Base-by-base conservation (phyloP, 2,113 vertebrate species). In the Trichomycterus rosablanca region DNA sequence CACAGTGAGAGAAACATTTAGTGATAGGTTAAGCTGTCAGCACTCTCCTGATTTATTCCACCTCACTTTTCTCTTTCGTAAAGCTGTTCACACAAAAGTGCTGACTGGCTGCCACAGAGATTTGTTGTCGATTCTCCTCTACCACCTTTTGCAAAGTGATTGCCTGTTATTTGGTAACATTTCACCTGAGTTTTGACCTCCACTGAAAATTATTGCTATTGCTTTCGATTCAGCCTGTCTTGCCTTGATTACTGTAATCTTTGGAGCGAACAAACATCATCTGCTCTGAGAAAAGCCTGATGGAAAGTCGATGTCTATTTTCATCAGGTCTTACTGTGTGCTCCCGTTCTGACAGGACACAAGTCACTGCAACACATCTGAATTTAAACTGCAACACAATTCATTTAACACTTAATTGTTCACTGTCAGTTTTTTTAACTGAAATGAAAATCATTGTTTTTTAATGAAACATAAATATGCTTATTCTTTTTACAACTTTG, bases 81-180 rank as follows among this genome's bases (percentile, higher is more conserved):
- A 76, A 83, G 82, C 86, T 80, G 78, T 83, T 83, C 77, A 75
- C 68, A 73, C 75, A 84, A 89, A 61, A 90, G 70, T 89, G 88
- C 89, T 90, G 89, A 90, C 80, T 82, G 67, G 62, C 73, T 78
- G 79, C 71, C 83, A 76, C 63, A 70, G 70, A 78, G 78, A 89
- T 89, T 82, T 84, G 67, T 81, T 74, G 78, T 89, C 87, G 79
- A 85, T 89, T 87, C 75, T 54, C 70, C 83, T 79, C 83, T 81
- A 86, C 86, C 84, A 83, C 84, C 83, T 83, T 88, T 83, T 84
- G 85, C 79, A 83, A 89, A 87, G 83, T 86, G 78, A 87, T 87
- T 71, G 85, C 83, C 86, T 84, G 85, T 89, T 89, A 86, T 88
- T 86, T 87, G 78, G 91, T 88, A 90, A 92, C 90, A 87, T 90